These are phyloP conservation scores for Andricus curvator DNA, from an alignment of 2,888 invertebrate species.

Conservation along the genomic window DNA sequence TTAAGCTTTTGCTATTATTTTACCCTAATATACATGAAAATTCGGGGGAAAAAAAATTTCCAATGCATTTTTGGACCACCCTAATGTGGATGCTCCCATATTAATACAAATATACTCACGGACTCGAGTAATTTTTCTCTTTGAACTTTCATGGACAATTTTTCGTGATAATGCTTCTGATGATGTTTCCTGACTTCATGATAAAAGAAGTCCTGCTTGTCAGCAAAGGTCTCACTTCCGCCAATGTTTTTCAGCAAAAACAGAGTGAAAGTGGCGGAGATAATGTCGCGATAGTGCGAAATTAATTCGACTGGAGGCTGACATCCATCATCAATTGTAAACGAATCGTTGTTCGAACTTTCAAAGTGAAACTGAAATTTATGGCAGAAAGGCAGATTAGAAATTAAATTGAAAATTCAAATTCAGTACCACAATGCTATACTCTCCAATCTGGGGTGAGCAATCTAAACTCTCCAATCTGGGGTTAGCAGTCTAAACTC, in stretches of 20 bases:
- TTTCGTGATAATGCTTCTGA: constrained; percentile 92
- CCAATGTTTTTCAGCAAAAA: constrained; percentile 96
- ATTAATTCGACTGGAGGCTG: constrained; percentile 92
- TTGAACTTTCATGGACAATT: constrained; percentile 89
- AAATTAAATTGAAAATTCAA: constrained; percentile 25
- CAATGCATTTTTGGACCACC: too few species aligned
- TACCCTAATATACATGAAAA: too few species aligned
- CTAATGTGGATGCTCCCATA: background rate
- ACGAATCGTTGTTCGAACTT: constrained; percentile 81
- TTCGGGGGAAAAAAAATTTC: too few species aligned
- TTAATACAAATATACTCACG: constrained; percentile 74
- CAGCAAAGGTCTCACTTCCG: constrained; percentile 95
- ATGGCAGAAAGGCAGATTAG: background rate
- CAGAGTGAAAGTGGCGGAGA: constrained; percentile 95
- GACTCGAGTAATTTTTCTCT: constrained; percentile 90
- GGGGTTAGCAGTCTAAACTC: too few species aligned
- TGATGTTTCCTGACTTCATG: constrained; percentile 90
- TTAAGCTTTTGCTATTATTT: too few species aligned
- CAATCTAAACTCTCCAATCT: too few species aligned
- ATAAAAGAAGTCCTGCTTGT: constrained; percentile 86
- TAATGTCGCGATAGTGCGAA: constrained; percentile 91
- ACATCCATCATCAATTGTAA: constrained; percentile 94
- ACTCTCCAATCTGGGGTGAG: too few species aligned
- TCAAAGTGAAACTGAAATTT: constrained; percentile 84
- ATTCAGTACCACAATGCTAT: background rate